Evolutionary conservation across 2,888 invertebrate genomes (phyloP).

Genomic region (Conomelus anceps): DNA sequence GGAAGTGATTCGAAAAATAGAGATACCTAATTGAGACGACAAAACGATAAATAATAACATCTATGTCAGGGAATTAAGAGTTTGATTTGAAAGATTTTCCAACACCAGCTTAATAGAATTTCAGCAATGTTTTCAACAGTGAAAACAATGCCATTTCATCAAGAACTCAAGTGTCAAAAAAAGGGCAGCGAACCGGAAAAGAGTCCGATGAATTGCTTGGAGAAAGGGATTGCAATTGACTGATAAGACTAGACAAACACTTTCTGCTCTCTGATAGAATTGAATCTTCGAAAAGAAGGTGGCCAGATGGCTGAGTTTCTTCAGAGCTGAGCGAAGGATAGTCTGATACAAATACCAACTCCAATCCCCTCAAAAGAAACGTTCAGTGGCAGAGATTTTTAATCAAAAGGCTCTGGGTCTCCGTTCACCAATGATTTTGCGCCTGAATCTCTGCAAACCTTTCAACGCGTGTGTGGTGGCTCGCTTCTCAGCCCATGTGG

Average conservation of each 20-base stretch:
- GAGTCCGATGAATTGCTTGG: background rate
- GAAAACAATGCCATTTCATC: background rate
- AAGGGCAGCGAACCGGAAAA: background rate
- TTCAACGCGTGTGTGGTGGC: background rate
- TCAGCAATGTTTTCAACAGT: no score
- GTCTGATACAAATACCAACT: background rate
- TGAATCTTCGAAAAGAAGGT: background rate
- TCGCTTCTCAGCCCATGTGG: background rate
- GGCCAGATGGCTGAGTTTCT: background rate
- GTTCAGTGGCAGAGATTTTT: background rate
- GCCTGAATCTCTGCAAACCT: background rate
- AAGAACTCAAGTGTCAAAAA: background rate
- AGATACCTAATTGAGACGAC: no score
- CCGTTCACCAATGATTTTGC: background rate
- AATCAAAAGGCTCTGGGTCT: background rate
- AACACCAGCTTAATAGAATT: no score
- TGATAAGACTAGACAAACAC: background rate
- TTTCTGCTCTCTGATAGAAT: background rate
- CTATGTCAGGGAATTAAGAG: no score
- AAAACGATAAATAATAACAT: no score
- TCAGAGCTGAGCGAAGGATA: background rate
- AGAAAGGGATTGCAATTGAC: background rate
- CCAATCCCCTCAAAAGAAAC: background rate
- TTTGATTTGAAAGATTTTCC: no score
- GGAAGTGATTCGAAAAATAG: no score